Conservation (phyloP, 2,113 vertebrate genomes). For the Diphyllodes magnificus region DNA sequence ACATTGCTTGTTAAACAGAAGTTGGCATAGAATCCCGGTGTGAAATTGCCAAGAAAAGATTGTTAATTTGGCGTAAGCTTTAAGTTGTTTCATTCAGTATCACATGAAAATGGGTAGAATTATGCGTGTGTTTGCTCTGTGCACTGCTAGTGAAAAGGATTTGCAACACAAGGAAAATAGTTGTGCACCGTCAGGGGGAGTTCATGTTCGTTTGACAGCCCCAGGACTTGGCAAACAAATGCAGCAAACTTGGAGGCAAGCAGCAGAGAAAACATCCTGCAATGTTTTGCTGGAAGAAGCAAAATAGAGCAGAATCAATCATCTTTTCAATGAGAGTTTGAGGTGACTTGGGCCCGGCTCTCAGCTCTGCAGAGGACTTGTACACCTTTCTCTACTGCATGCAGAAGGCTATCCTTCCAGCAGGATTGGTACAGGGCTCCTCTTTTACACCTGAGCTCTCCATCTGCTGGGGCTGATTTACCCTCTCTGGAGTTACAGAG, state of each 20-base stretch:
- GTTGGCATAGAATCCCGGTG: conserved; percentile 3
- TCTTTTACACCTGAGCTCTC: background rate
- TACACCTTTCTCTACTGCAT: accelerated
- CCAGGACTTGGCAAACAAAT: conserved; percentile 20
- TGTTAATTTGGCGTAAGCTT: conserved; percentile 37
- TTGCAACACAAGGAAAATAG: background rate
- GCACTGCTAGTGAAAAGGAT: background rate
- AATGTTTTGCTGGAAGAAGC: conserved; percentile 27
- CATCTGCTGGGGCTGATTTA: background rate
- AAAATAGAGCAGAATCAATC: conserved; percentile 39
- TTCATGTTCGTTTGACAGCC: conserved; percentile 10
- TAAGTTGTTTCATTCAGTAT: background rate
- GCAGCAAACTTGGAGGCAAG: background rate
- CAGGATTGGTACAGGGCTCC: background rate
- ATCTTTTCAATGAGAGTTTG: conserved; percentile 30
- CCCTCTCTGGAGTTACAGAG: background rate
- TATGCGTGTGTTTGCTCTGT: background rate
- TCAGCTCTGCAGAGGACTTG: background rate
- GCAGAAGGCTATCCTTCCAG: background rate
- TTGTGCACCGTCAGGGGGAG: conserved; percentile 2
- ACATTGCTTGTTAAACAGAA: conserved; percentile 46
- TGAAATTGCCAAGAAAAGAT: conserved; percentile 46
- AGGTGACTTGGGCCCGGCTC: conserved; percentile 8
- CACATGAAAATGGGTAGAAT: background rate
- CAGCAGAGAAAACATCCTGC: conserved; percentile 12